Base-by-base conservation (phyloP, 2,888 invertebrate genomes). In the Dynastes tityus region DNA sequence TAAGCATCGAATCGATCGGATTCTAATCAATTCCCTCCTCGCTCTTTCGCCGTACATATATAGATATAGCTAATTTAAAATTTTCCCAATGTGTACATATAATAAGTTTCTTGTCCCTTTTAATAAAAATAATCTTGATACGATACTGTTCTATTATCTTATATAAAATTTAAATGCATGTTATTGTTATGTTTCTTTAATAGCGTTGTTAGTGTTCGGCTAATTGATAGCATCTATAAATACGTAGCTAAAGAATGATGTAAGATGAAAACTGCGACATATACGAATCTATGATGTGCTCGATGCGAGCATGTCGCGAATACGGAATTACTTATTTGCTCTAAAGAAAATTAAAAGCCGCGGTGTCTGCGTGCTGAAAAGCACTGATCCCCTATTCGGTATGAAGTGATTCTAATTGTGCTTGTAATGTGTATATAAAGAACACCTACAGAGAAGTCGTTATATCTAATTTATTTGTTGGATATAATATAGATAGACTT, bases 251-350 rank as follows among this genome's bases (percentile, higher is more conserved):
- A 45, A 40, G 61, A 40, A 61, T 74, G 73, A 74, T 74, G 73
- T 74, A 74, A 74, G 73, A 74, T 74, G 73, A 74, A 55, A 74
- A 61, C n/a, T 74, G 73, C 61, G 73, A 74, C 73, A 61, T 61
- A 74, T 74, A 74, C n/a, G 45, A 74, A 74, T 45, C 45, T 49
- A 63, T 45, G 45, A 61, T 74, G 61, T 74, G 27, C 13, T 68
- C 51, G 55, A 74, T 74, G 61, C 13, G 68, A 51, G 49, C 68
- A 29, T 51, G 61, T 40, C 9, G 3, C 27, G 73, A 74, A 74
- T 74, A 45, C 40, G 5, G 45, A 74, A 45, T 45, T 74, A 22
- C 45, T 13, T 37, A 45, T 74, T 74, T 61, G 61, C 45, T 45
- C 61, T 6, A 74, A 74, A 74, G 55, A 74, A 61, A 61, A 40